Base-by-base conservation (phyloP, 2,888 invertebrate species). In the Xestobium rufovillosum region DNA sequence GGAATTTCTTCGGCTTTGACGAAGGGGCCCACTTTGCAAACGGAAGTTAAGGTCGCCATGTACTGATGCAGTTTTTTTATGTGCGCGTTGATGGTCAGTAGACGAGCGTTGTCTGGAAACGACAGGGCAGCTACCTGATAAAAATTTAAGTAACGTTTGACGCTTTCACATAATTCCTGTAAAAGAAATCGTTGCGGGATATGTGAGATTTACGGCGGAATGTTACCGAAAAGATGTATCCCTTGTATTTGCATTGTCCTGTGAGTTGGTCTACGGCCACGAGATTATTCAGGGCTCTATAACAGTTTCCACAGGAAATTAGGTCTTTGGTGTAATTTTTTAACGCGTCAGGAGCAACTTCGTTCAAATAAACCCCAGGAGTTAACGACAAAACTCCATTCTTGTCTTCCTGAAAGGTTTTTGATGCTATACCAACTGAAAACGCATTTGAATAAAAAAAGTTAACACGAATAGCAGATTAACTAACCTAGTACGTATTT, bases 131-230 rank as follows among this genome's bases (percentile, higher is more conserved):
- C 61, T 10, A 74, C 59, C 2, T 78, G 72, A 53, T 77, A 79
- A 23, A 73, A 71, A 13, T 74, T 56, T 12, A 82, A 59, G 49
- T 77, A 80, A 10, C 69, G 67, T 36, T 71, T 66, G 12, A 81
- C 65, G 11, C 75, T 73, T 45, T 75, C 72, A 45, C 79, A 75
- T 28, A 79, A 66, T 3, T 78, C 75, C 80, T 80, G 45, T 33
- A 59, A 55, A 42, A 17, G 35, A 36, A 52, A 48, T 8, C 23
- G n/a, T n/a, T n/a, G n/a, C n/a, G n/a, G n/a, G n/a, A n/a, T n/a
- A n/a, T n/a, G n/a, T n/a, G n/a, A n/a, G n/a, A n/a, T n/a, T n/a
- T n/a, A n/a, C n/a, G n/a, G n/a, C n/a, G n/a, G 9, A 36, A 23
- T 48, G 49, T 50, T 49, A 63, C 64, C 28, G 51, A 51, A 48